Conservation (phyloP, 2,113 vertebrate genomes). For the Cebidichthys violaceus region DNA sequence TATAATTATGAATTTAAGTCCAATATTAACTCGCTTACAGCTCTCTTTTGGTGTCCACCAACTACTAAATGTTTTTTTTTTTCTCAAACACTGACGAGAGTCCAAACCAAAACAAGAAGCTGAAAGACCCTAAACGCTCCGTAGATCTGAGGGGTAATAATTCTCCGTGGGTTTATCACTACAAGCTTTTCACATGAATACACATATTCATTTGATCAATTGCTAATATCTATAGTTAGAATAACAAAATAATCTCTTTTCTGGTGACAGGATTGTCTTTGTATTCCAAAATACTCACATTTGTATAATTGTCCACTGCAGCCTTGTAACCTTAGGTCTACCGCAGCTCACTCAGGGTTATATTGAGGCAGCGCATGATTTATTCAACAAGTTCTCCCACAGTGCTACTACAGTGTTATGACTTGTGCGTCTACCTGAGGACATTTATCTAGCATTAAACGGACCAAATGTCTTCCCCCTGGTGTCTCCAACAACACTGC, state of each 20-base stretch:
- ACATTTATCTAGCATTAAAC: slow-evolving; percentile 49
- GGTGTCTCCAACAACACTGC: slow-evolving; percentile 8
- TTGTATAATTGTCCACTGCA: background rate
- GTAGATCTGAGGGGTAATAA: background rate
- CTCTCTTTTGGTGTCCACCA: background rate
- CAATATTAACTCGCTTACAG: too few species aligned
- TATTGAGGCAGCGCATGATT: slow-evolving; percentile 7
- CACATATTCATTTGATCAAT: too few species aligned
- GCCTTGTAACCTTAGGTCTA: background rate
- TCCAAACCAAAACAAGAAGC: too few species aligned
- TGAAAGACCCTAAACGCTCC: too few species aligned
- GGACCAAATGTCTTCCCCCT: background rate
- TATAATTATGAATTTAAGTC: background rate
- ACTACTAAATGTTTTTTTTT: background rate
- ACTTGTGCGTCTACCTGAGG: slow-evolving; percentile 33
- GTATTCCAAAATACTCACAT: background rate
- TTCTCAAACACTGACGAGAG: too few species aligned
- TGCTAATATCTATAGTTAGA: background rate
- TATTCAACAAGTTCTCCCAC: slow-evolving; percentile 34
- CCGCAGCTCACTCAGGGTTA: background rate
- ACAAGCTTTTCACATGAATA: too few species aligned
- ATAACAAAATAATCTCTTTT: too few species aligned
- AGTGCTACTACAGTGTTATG: background rate
- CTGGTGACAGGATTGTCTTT: too few species aligned
- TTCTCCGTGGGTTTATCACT: background rate